Percentiles rank a stretch among this genome's conserved stretches.
phyloP scores from a whole-genome alignment of 2,113 vertebrate species.

The Arenaria interpres region DNA sequence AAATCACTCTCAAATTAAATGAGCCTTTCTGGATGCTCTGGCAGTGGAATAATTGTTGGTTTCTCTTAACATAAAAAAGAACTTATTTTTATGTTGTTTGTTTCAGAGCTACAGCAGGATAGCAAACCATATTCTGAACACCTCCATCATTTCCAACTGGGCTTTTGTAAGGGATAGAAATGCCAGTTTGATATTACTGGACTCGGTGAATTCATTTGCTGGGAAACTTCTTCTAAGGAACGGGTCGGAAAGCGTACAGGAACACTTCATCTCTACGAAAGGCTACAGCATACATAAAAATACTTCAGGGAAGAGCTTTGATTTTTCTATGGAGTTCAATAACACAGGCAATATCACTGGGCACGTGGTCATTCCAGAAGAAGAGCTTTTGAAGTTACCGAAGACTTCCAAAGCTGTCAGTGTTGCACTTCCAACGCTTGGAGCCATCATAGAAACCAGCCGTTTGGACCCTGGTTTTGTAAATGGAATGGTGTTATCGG shows the following conservation, averaged over 20 bases:
- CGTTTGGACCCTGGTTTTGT: not conserved
- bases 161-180: slow-evolving; percentile 59
- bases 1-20: not conserved
- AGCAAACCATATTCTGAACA: slow-evolving; percentile 72
- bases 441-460: slow-evolving; percentile 75
- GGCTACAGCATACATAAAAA: slow-evolving; percentile 36
- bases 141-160: slow-evolving; percentile 68
- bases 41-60: not conserved
- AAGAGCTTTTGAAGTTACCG: slow-evolving; percentile 38
- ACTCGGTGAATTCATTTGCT: slow-evolving; percentile 76
- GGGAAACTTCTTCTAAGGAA: slow-evolving; percentile 2
- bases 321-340: slow-evolving; percentile 44
- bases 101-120: slow-evolving; percentile 70
- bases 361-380: slow-evolving; percentile 62
- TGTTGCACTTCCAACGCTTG: slow-evolving; percentile 70
- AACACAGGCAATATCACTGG: slow-evolving; percentile 35
- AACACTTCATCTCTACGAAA: slow-evolving; percentile 68
- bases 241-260: slow-evolving; percentile 14
- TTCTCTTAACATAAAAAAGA: not conserved
- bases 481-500: slow-evolving; percentile 75
- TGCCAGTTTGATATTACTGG: slow-evolving; percentile 71
- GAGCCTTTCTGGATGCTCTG: not conserved
- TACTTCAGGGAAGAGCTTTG: slow-evolving; percentile 31
- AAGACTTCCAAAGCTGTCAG: slow-evolving; percentile 61
- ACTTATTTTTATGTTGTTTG: not conserved